Base-by-base conservation (phyloP, 2,888 invertebrate species). In the Sarcophaga rosellei region DNA sequence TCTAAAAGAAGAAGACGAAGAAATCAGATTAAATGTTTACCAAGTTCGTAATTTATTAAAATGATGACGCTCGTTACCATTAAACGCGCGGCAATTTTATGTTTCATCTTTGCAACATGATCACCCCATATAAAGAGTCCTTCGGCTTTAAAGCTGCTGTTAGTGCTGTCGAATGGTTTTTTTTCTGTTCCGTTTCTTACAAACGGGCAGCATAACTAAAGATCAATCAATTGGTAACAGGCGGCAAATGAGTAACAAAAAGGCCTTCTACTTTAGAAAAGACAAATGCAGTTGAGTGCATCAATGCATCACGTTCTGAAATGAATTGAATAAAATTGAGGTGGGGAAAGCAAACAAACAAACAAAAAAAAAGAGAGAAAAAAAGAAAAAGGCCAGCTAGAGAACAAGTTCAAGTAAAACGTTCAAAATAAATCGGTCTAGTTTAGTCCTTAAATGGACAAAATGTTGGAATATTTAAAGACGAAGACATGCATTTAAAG, bases 161-260 rank as follows among this genome's bases (percentile, higher is more conserved):
- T 53, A 17, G 15, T 53, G 17, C 53, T 15, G 3, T 15, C 17
- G 17, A 5, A 53, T 53, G 12, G 15, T 23, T 65, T 17, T 79
- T 63, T 70, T 53, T 25, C 61, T 25, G 69, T 57, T 65, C 47
- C 11, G 44, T 65, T 17, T n/a, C 35, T 8, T 77, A 62, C 44
- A 75, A 81, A 75, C 81, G 81, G 73, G 73, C 63, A 85, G 73
- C 63, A 85, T 77, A 68, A 74, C 63, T 35, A 44, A 72, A 82
- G 74, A 85, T 82, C 82, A 82, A 85, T 85, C 85, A 81, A 79
- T 25, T 75, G 82, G 21, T 62, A 79, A 85, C 85, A 82, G 85
- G 81, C 85, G 81, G 85, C 75, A 85, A 85, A 85, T 82, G 66
- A 85, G 74, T 47, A 66, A 85, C 82, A 82, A 72, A 74, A 72